Evolutionary conservation across 2,888 invertebrate species (phyloP).

Genomic region (Melieria picta): DNA sequence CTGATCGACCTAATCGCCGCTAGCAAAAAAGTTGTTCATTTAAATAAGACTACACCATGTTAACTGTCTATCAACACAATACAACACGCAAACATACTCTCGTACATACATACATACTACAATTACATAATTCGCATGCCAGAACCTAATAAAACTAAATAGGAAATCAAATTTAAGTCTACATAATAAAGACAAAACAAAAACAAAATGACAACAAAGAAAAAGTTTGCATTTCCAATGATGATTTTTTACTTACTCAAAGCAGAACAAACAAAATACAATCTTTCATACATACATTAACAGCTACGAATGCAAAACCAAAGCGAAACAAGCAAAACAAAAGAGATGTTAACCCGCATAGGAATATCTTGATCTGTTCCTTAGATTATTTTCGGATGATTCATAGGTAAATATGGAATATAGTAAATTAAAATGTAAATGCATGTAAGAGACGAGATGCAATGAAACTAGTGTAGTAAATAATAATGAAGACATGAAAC

Average conservation of each 20-base stretch:
- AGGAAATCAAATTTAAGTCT: too few relatives aligned
- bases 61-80: background rate
- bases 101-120: constrained; percentile 27
- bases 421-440: constrained; percentile 25
- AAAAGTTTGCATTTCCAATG: too few relatives aligned
- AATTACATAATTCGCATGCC: background rate
- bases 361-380: constrained; percentile 50
- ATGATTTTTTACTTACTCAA: too few relatives aligned
- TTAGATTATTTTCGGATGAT: constrained; percentile 43
- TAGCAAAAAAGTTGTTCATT: too few relatives aligned
- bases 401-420: constrained; percentile 33
- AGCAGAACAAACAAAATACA: background rate
- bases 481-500: constrained; percentile 35
- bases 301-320: constrained; percentile 1
- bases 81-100: constrained; percentile 24
- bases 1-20: too few relatives aligned
- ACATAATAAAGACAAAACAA: too few relatives aligned
- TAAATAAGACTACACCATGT: too few relatives aligned
- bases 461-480: constrained; percentile 32
- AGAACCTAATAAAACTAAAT: too few relatives aligned
- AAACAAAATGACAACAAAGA: background rate
- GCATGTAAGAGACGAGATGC: constrained; percentile 29
- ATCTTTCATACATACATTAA: constrained; percentile 24
- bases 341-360: constrained; percentile 14
- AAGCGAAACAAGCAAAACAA: constrained; percentile 9